Base-by-base conservation (phyloP, 1,140 invertebrate species). In the Caenorhabditis tropicalis region DNA sequence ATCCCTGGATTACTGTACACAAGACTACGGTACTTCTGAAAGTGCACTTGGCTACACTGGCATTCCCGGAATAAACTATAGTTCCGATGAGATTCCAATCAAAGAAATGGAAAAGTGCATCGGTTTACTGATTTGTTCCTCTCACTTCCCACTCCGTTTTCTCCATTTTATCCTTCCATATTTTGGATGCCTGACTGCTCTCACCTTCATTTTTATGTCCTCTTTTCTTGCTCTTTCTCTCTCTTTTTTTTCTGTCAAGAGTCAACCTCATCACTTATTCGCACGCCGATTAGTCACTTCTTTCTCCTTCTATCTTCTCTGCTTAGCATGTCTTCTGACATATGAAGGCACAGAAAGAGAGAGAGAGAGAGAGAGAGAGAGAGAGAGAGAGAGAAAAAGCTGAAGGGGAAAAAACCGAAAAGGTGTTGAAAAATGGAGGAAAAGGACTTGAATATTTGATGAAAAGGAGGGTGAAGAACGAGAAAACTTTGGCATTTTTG, bases 261-360 rank as follows among this genome's bases (percentile, higher is more conserved):
- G 27, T 74, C 36, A n/a, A 27, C 36, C 65, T 39, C 65, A 74
- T 74, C 65, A 74, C 65, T 74, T 74, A 74, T 74, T 74, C 65
- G 65, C 65, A 74, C 65, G 65, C 36, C 65, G 65, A 74, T 74
- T 74, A 39, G 65, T 74, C 65, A 74, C 33, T 43, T 74, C 65
- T 39, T n/a, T 74, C 36, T 74, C 36, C 33, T 27, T 65, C 31
- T 33, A 7, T 56, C 10, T 2, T 65, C 16, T 36, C 58, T 19
- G 12, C 12, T 46, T 24, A 27, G 65, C 65, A 74, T 74, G 65
- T 24, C 65, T 33, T 15, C 65, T 74, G 65, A 74, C 65, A 74
- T 33, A 43, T 43, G 65, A 39, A 36, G 58, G 33, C n/a, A n/a
- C n/a, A n/a, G 15, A 65, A 65, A 74, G 24, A n/a, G 12, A 27